Percentiles rank a stretch among this genome's conserved stretches.
Evolutionary conservation across 2,113 vertebrate species (phyloP).

Genomic region (Lepidothrix coronata): DNA sequence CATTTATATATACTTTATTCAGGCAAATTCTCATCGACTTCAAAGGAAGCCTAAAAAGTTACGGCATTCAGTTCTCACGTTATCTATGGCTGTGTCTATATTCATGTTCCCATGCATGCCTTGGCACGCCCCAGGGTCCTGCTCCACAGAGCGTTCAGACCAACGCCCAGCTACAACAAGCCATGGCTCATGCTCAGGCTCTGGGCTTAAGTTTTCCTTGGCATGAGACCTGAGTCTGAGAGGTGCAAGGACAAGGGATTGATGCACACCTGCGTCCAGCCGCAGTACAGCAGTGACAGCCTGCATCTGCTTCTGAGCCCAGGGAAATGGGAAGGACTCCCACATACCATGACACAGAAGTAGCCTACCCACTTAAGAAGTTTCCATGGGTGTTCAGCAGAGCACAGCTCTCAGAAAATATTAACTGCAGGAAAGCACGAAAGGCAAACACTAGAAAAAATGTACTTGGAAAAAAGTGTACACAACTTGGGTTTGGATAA

Average conservation of each 20-base stretch:
- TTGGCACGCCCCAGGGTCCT: not conserved
- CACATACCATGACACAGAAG: not conserved
- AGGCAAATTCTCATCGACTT: constrained; percentile 17
- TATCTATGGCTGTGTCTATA: not conserved
- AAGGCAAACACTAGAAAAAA: not conserved
- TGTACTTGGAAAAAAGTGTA: not conserved
- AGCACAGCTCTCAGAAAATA: not conserved
- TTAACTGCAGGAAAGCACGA: not conserved
- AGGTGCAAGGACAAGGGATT: not conserved
- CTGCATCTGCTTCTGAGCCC: not conserved
- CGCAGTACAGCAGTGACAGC: not conserved
- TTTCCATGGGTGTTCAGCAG: not conserved
- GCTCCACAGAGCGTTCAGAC: not conserved
- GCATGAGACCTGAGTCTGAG: not conserved
- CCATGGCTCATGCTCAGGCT: not conserved
- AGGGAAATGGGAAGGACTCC: not conserved
- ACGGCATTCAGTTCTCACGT: constrained; percentile 8
- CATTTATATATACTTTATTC: not conserved
- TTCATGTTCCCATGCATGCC: not conserved
- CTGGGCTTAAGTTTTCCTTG: not conserved
- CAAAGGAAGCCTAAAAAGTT: constrained; percentile 39
- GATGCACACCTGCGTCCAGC: not conserved
- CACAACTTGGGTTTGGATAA: not conserved
- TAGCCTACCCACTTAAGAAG: not conserved
- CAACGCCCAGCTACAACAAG: not conserved